These are phyloP conservation scores for Andricus quercusramuli DNA, from an alignment of 2,888 invertebrate genomes.

Conservation along the genomic window DNA sequence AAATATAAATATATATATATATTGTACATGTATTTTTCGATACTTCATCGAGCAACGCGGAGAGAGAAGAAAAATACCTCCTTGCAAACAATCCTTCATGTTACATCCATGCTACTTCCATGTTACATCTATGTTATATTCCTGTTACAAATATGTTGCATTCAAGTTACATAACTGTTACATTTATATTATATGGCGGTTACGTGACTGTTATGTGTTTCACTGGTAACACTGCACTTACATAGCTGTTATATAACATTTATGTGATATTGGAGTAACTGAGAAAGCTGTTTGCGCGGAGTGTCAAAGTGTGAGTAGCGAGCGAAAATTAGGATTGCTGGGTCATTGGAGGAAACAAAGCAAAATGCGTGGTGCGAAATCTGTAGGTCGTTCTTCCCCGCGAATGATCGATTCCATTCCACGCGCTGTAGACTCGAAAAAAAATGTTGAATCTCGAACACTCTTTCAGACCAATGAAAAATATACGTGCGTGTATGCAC, in stretches of 20 bases:
- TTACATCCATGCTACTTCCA: background rate
- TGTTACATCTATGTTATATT: background rate
- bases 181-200: background rate
- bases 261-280: background rate
- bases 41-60: slow-evolving; percentile 60
- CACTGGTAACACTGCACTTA: background rate
- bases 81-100: background rate
- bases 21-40: slow-evolving; percentile 63
- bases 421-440: slow-evolving; percentile 16
- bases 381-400: background rate
- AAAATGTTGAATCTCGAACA: slow-evolving; percentile 40
- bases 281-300: background rate
- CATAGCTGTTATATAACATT: background rate
- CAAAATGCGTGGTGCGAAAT: background rate
- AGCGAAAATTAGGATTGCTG: background rate
- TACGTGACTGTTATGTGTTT: background rate
- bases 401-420: slow-evolving; percentile 5
- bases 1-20: slow-evolving; percentile 55
- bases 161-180: too few relatives aligned
- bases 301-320: background rate
- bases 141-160: background rate
- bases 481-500: slow-evolving; percentile 53
- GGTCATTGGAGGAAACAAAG: background rate
- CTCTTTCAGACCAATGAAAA: slow-evolving; percentile 48
- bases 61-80: slow-evolving; percentile 47